These are phyloP conservation scores for Eclectus roratus DNA, from an alignment of 2,113 vertebrate genomes.

Conservation along the genomic window DNA sequence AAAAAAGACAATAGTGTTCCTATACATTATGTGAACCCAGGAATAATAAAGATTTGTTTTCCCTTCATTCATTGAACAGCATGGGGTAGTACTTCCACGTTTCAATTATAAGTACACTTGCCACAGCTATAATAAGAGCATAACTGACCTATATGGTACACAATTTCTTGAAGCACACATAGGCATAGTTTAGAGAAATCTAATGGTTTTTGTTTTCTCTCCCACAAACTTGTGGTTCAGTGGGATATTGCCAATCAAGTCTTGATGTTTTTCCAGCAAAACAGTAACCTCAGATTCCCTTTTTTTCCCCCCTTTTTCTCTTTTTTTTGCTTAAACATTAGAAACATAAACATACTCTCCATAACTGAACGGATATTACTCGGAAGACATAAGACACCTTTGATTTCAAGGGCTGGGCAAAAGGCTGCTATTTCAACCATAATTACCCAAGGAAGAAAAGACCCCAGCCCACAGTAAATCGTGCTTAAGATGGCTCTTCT, in stretches of 20 bases:
- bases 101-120: constrained; percentile 51
- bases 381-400: constrained; percentile 16
- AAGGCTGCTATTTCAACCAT: neutral
- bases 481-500: neutral
- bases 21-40: constrained; percentile 47
- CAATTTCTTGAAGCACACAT: constrained; percentile 60
- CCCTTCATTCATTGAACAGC: constrained; percentile 58
- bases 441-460: neutral
- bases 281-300: constrained; percentile 71
- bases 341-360: constrained; percentile 54
- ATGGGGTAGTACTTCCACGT: constrained; percentile 48
- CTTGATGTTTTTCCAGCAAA: constrained; percentile 71
- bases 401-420: neutral
- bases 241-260: constrained; percentile 72
- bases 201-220: constrained; percentile 68
- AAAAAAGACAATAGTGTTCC: constrained; percentile 29
- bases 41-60: constrained; percentile 63
- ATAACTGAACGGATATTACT: constrained; percentile 29
- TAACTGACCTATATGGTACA: constrained; percentile 47
- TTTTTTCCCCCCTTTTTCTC: neutral
- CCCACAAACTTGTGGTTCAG: constrained; percentile 72
- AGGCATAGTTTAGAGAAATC: constrained; percentile 66
- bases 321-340: neutral
- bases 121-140: constrained; percentile 63
- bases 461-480: neutral